A percentile compares a stretch with the other conserved stretches of the same genome.
Evolutionary conservation across 2,113 vertebrate species (phyloP).

Genomic region (Hippocampus guttulatus): DNA sequence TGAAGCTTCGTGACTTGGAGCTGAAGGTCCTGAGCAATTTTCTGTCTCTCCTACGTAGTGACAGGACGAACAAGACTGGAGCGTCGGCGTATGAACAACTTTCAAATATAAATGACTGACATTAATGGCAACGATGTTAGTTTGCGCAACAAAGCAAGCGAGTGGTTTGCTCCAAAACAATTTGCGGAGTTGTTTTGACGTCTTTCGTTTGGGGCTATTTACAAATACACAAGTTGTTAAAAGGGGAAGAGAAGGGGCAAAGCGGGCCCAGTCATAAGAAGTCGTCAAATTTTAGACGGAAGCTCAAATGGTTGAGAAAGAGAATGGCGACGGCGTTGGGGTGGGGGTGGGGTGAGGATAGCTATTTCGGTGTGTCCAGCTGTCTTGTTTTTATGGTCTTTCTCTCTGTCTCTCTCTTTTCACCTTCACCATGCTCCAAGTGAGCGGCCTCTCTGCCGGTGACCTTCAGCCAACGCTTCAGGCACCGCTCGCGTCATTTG

Average conservation of each 20-base stretch:
- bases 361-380: conserved; percentile 68
- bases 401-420: conserved; percentile 40
- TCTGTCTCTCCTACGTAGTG: no score
- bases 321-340: conserved; percentile 13
- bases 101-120: no score
- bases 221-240: no score
- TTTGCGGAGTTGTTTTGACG: no score
- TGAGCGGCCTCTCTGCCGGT: background rate
- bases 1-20: no score
- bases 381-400: conserved; percentile 61
- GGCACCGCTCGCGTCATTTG: background rate
- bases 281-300: conserved; percentile 39
- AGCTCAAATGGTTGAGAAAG: conserved; percentile 48
- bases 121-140: no score
- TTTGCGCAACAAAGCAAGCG: no score
- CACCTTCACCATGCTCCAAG: conserved; percentile 36
- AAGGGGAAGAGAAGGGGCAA: background rate
- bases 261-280: conserved; percentile 15
- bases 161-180: no score
- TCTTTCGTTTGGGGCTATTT: no score
- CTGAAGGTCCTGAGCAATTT: no score
- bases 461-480: background rate
- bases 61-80: no score
- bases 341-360: background rate
- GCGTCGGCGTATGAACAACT: no score